Conservation (phyloP, 2,797 vertebrate species). For the Typhlichthys subterraneus region DNA sequence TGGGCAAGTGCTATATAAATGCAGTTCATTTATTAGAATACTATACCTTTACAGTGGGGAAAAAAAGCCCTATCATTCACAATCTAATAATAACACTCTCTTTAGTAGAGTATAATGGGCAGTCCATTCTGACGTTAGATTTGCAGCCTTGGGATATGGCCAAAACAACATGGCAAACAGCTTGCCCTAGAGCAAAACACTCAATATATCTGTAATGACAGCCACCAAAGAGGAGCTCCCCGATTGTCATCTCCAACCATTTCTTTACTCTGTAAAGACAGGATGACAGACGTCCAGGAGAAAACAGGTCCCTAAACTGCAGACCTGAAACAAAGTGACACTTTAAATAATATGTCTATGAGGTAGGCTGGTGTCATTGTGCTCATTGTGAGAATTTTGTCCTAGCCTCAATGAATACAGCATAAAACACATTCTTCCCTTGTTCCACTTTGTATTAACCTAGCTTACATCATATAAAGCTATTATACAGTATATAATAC, state of each 20-base stretch:
- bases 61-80: no score
- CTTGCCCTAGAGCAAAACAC: neutral
- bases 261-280: neutral
- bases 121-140: no score
- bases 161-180: neutral
- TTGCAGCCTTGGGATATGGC: neutral
- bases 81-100: no score
- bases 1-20: no score
- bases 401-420: neutral
- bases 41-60: no score
- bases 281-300: neutral
- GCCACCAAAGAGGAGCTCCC: neutral
- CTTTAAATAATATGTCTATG: neutral
- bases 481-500: no score
- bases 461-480: neutral
- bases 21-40: no score
- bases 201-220: constrained; percentile 1
- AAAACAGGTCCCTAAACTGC: neutral
- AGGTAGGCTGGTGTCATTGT: neutral
- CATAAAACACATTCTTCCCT: neutral
- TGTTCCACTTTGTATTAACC: neutral
- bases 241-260: constrained; percentile 4
- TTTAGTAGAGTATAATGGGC: no score
- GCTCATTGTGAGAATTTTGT: neutral
- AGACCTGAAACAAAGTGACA: constrained; percentile 2